Evolutionary conservation across 2,888 invertebrate genomes (phyloP).

Genomic region (Rhogogaster chlorosoma): DNA sequence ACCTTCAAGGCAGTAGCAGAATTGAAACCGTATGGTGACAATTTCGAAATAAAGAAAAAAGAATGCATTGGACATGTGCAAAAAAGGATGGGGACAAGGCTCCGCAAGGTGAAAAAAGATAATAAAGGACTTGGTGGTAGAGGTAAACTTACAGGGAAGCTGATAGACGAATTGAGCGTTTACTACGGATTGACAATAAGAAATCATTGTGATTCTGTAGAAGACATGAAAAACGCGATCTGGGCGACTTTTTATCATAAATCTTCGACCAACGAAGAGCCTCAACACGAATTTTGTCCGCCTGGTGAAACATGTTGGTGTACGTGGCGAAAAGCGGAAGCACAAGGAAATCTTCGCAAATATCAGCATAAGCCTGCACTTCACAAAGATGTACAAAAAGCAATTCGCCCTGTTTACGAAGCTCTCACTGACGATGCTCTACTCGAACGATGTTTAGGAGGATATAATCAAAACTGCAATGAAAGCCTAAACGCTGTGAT

Average conservation of each 20-base stretch:
- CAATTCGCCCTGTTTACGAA: background rate
- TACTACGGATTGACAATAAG: background rate
- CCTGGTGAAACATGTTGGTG: background rate
- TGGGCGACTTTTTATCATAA: conserved; percentile 3
- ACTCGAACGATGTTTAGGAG: background rate
- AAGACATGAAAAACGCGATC: background rate
- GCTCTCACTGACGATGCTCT: background rate
- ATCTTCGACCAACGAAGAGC: background rate
- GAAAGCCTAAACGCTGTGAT: background rate
- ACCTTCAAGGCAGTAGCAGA: background rate
- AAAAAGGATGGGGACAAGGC: background rate
- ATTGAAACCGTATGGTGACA: background rate
- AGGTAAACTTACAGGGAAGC: background rate
- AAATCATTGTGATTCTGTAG: background rate
- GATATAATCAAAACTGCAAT: background rate
- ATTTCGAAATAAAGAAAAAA: background rate
- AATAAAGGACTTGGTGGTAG: background rate
- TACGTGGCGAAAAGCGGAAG: background rate
- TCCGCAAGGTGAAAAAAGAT: background rate
- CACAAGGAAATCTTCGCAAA: background rate
- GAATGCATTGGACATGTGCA: conserved; percentile 8
- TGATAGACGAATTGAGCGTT: background rate
- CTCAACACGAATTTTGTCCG: background rate
- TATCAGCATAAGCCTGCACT: background rate
- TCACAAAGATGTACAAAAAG: background rate